Evolutionary conservation across 2,888 invertebrate genomes (phyloP).

Genomic region (Callosobruchus maculatus): DNA sequence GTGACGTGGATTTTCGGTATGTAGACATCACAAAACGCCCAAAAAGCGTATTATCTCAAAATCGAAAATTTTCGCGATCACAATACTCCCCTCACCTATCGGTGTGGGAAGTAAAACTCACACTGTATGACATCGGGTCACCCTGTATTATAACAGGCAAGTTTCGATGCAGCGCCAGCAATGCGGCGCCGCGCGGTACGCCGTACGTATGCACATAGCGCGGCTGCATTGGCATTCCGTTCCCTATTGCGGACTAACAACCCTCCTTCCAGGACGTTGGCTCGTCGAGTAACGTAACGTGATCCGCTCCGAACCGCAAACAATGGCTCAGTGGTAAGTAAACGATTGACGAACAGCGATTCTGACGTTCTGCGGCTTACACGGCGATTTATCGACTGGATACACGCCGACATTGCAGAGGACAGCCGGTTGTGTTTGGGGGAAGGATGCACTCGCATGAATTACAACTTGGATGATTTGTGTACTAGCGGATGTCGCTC

Average conservation of each 20-base stretch:
- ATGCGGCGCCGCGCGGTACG: not conserved
- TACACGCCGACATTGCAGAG: not conserved
- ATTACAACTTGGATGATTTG: not conserved
- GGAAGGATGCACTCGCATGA: not conserved
- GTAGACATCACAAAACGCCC: no score
- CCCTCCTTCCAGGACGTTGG: not conserved
- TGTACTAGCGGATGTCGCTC: no score
- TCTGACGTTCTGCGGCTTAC: constrained; percentile 44
- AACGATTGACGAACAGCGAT: constrained; percentile 49
- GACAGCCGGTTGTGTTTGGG: constrained; percentile 20
- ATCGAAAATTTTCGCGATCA: no score
- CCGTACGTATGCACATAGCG: not conserved
- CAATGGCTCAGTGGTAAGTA: constrained; percentile 44
- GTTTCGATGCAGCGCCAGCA: not conserved
- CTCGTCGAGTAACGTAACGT: not conserved
- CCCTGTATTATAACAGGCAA: not conserved
- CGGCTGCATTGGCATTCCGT: not conserved
- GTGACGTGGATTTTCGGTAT: no score
- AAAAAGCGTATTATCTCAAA: no score
- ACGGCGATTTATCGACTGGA: constrained; percentile 43
- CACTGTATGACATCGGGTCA: not conserved
- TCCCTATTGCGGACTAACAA: not conserved
- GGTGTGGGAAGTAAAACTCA: no score
- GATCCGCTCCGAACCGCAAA: constrained; percentile 20
- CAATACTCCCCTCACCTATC: no score